Conservation (phyloP, 2,888 invertebrate species). For the Anthophora plumipes region DNA sequence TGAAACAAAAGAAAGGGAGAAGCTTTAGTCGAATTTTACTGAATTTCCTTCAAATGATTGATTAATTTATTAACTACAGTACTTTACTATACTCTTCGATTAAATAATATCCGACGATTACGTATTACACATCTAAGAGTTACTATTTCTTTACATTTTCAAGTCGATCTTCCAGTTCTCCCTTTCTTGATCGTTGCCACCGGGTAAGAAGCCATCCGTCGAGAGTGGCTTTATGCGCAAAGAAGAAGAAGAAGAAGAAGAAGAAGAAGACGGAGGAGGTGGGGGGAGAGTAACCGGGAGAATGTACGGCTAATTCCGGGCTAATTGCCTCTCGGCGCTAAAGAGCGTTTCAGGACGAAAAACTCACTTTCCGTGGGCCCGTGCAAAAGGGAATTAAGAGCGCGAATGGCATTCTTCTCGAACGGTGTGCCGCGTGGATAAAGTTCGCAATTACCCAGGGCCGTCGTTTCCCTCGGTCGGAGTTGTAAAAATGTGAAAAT, state of each 20-base stretch:
- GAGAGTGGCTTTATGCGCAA: conserved; percentile 60
- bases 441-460: conserved; percentile 51
- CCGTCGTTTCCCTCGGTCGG: conserved; percentile 8
- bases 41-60: neutral
- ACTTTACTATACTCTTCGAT: neutral
- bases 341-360: conserved; percentile 65
- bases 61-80: conserved; percentile 14
- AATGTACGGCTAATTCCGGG: conserved; percentile 66
- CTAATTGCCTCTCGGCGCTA: conserved; percentile 70
- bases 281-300: conserved; percentile 12
- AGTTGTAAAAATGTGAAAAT: conserved; percentile 60
- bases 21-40: conserved; percentile 40
- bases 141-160: neutral
- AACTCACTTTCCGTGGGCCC: conserved; percentile 62
- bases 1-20: conserved; percentile 87
- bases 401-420: conserved; percentile 66
- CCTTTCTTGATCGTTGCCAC: conserved; percentile 7
- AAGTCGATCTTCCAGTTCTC: conserved; percentile 14
- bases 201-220: conserved; percentile 41
- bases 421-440: conserved; percentile 44
- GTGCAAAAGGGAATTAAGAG: conserved; percentile 64
- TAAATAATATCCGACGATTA: neutral
- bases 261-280: neutral
- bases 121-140: neutral
- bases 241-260: conserved; percentile 29